Evolutionary conservation across 2,888 invertebrate genomes (phyloP).

Genomic region (Amphimallon solstitiale): DNA sequence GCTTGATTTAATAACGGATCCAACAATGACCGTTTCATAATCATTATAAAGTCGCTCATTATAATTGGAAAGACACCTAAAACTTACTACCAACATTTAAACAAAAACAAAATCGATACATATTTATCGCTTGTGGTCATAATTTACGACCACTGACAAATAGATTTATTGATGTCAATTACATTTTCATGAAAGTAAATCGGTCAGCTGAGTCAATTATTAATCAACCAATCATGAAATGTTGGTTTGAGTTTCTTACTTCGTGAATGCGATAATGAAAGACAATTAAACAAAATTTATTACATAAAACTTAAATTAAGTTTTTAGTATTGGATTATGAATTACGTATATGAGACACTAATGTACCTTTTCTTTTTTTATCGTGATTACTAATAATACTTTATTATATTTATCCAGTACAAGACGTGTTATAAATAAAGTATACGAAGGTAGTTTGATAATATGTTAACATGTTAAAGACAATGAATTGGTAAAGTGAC

Average conservation of each 20-base stretch:
- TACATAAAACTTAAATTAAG: neutral
- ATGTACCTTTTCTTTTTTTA: neutral
- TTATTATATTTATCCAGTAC: no score
- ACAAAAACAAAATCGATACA: conserved; percentile 5
- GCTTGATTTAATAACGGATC: conserved; percentile 19
- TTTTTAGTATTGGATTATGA: conserved; percentile 10
- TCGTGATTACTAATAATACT: no score
- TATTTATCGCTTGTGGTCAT: conserved; percentile 17
- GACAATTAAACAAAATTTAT: conserved; percentile 26
- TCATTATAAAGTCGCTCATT: conserved; percentile 19
- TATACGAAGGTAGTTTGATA: no score
- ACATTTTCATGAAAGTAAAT: conserved; percentile 17
- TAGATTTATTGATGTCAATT: conserved; percentile 20
- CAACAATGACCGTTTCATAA: conserved; percentile 13
- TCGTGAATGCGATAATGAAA: neutral
- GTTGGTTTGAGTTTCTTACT: neutral
- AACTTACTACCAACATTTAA: conserved; percentile 19
- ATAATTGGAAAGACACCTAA: conserved; percentile 29
- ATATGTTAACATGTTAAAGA: no score
- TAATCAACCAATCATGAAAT: neutral
- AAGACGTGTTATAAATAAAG: no score
- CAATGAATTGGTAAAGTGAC: no score
- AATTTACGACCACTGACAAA: conserved; percentile 4
- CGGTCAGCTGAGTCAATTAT: conserved; percentile 6
- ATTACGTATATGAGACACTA: neutral